Evolutionary conservation across 1,140 invertebrate genomes (phyloP), one percentile per base, ranked within the genome.

Genomic region (Aphis craccivora): DNA sequence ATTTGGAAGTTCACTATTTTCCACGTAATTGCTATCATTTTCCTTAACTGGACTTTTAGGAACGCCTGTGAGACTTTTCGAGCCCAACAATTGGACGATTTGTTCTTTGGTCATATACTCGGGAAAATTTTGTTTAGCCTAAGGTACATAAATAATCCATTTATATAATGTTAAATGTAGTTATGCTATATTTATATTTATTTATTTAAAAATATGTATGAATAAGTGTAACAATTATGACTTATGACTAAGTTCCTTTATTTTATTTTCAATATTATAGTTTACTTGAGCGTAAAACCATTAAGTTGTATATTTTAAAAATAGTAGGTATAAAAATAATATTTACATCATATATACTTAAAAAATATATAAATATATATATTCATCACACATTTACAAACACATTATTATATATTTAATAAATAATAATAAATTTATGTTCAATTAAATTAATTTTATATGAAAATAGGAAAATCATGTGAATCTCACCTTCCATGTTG

Each of bases 1-100:
- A 35, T 97, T 96, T 0, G 98, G 98, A 25, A 98, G 76, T 93
- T 91, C 87, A 9, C 11, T 30, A 6, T 93, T 22, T 0, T 14
- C 1, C 18, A 14, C 6, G 45, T 53, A 93, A 1, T 40, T 0
- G 1, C 5, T 1, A 25, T 93, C 91, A 23, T 51, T 30, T 37
- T 25, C 14, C 11, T 84, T 93, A 4, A 92, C 11, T 3, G 60
- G 67, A 35, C 22, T 30, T 43, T 40, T 53, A 7, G 0, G 1
- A 23, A 14, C 9, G 1, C 9, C 22, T 35, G 1, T 4, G 30
- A 92, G 1, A 25, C 9, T 4, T 5, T 43, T 43, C 0, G 60
- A 81, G 1, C 81, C 91, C n/a, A 92, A 92, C 1, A 92, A 48
- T 25, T 18, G 35, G 22, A 76, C 14, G 23, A 93, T 93, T 8